Evolutionary conservation across 2,888 invertebrate genomes (phyloP), one percentile per base, ranked within the genome.

Genomic region (Epistrophe eligans): DNA sequence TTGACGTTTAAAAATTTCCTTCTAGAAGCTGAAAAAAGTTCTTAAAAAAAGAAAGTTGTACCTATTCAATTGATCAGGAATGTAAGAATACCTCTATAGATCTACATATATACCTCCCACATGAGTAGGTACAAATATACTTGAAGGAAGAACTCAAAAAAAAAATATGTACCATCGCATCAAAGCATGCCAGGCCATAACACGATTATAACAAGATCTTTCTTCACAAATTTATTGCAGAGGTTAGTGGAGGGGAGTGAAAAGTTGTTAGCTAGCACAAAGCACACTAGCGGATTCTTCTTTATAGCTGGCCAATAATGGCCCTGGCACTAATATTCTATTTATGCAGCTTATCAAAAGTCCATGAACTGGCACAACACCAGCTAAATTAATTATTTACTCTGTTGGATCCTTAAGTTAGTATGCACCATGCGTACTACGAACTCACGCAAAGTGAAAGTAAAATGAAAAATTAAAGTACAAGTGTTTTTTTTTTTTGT

Each of bases 401-500:
- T 76, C 60, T 52, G 40, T 57, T 55, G 70, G 24, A 58, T 81
- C 81, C 85, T 71, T 73, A 70, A 35, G 35, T 35, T 35, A 35
- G 15, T 79, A 85, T 85, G 77, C 77, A 28, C 13, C 35, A 57
- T 43, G 74, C 77, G 76, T 77, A 67, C 62, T 9, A 52, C 58
- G n/a, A 35, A 70, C 52, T 35, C 55, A 64, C 28, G 52, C 67
- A 52, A 80, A 77, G 85, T 85, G 85, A 85, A 85, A 85, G 84
- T 85, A 74, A 82, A 74, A 77, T 57, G 43, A 52, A 81, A 74
- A 82, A 81, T 73, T 19, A 66, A 60, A 71, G n/a, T 48, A 57
- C 72, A 66, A 72, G 32, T 64, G 32, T 19, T 11, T 60, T 45
- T 60, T 67, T 50, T 67, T 60, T 9, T 80, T 72, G 48, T 60